phyloP scores from a whole-genome alignment of 2,888 invertebrate species.

The Dusona sp. region DNA sequence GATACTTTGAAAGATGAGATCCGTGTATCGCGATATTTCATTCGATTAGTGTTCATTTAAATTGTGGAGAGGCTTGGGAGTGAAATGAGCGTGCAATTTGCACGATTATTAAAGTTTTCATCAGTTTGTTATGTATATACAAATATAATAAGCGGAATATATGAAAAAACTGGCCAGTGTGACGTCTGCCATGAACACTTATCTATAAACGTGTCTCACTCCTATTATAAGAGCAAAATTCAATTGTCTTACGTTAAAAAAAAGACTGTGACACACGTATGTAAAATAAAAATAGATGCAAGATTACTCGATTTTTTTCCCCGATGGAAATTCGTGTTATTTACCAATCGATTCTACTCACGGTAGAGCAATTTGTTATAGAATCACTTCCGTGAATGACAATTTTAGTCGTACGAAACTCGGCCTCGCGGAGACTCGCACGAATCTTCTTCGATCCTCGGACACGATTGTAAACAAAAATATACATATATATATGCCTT shows the following conservation, averaged over 20 bases:
- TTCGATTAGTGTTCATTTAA: conserved; percentile 6
- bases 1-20: neutral
- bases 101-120: conserved; percentile 41
- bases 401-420: conserved; percentile 7
- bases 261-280: neutral
- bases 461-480: neutral
- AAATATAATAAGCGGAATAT: neutral
- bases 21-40: neutral
- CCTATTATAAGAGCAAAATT: neutral
- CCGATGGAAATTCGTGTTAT: neutral
- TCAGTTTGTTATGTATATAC: neutral
- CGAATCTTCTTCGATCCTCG: conserved; percentile 13
- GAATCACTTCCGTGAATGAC: conserved; percentile 33
- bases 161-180: conserved; percentile 5
- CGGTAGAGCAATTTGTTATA: conserved; percentile 1
- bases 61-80: neutral
- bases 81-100: conserved; percentile 38
- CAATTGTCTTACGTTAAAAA: neutral
- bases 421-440: neutral
- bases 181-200: conserved; percentile 38
- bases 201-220: conserved; percentile 11
- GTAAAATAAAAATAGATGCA: neutral
- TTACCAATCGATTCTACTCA: neutral
- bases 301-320: neutral
- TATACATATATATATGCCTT: neutral